These are phyloP conservation scores for Smittia aterrima DNA, from an alignment of 2,888 invertebrate genomes.

Conservation along the genomic window DNA sequence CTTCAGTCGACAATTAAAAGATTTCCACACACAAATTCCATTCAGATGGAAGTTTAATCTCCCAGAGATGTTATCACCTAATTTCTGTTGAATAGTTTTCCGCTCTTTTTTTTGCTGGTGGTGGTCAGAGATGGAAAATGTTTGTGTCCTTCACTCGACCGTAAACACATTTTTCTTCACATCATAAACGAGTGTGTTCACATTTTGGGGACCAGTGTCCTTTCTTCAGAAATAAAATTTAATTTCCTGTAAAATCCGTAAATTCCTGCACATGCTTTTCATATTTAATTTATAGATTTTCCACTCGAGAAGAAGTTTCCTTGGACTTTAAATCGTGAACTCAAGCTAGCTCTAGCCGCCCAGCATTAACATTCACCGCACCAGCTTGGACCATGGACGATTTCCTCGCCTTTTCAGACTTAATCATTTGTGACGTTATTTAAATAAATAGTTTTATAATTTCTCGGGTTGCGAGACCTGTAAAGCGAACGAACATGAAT, in stretches of 20 bases:
- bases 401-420: slow-evolving; percentile 33
- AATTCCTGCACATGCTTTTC: slow-evolving; percentile 40
- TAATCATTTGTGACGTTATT: slow-evolving; percentile 41
- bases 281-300: slow-evolving; percentile 41
- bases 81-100: slow-evolving; percentile 28
- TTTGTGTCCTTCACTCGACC: slow-evolving; percentile 18
- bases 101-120: not conserved
- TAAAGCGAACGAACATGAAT: not conserved
- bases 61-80: slow-evolving; percentile 32
- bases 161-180: slow-evolving; percentile 30
- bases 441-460: slow-evolving; percentile 41
- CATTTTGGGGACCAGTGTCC: not conserved
- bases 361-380: slow-evolving; percentile 37
- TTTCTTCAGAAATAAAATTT: slow-evolving; percentile 26
- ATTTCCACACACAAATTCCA: slow-evolving; percentile 12
- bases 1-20: slow-evolving; percentile 12
- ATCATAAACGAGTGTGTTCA: slow-evolving; percentile 31
- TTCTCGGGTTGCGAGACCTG: slow-evolving; percentile 27
- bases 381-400: slow-evolving; percentile 21
- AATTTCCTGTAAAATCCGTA: slow-evolving; percentile 39
- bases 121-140: slow-evolving; percentile 18
- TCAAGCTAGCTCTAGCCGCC: not conserved
- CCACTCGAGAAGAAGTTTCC: slow-evolving; percentile 31
- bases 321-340: not conserved
- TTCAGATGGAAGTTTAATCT: slow-evolving; percentile 6